phyloP scores from a whole-genome alignment of 2,113 vertebrate genomes.

The human region GRCh38 chr12:4862501-4863000 shows the following conservation, averaged over 20 bases:
- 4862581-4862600: background rate
- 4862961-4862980: background rate
- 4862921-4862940: rapidly evolving
- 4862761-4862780: background rate
- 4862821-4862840: rapidly evolving
- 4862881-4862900: background rate
- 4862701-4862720: background rate
- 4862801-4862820: background rate
- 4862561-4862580: background rate
- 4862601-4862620: rapidly evolving
- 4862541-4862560: no score
- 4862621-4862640: background rate
- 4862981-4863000: background rate
- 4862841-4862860: background rate
- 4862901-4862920: background rate
- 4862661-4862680: no score
- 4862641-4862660: no score
- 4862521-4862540: background rate
- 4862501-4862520: background rate
- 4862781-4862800: background rate
- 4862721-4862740: background rate
- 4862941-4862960: background rate
- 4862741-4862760: background rate
- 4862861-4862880: background rate
- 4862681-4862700: no score